A percentile compares a stretch with the other conserved stretches of the same genome.
phyloP scores from a whole-genome alignment of 2,113 vertebrate genomes.

The Chloropsis cyanopogon region DNA sequence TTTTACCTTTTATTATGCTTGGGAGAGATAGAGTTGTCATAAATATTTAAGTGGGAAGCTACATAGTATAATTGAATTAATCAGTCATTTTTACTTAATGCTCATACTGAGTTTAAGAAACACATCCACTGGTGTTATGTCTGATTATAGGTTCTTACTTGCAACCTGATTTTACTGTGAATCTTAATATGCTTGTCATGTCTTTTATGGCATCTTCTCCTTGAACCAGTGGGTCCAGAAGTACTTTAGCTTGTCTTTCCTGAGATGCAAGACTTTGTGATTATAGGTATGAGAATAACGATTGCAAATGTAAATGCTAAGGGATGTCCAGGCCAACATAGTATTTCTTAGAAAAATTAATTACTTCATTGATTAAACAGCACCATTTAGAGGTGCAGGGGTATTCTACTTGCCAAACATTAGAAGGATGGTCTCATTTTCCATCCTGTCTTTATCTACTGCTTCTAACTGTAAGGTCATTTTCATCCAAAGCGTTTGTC shows the following conservation, averaged over 20 bases:
- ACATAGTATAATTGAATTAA: neutral
- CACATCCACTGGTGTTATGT: neutral
- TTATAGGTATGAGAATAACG: neutral
- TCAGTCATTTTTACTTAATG: conserved; percentile 22
- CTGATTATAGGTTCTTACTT: neutral
- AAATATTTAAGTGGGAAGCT: conserved; percentile 21
- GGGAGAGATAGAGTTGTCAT: neutral
- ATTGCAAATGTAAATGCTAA: neutral
- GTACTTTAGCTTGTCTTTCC: neutral
- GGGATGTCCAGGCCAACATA: neutral
- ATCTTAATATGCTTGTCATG: neutral
- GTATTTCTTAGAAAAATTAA: neutral
- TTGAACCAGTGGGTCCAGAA: neutral
- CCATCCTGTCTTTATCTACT: neutral
- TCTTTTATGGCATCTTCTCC: neutral
- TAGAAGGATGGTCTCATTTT: neutral
- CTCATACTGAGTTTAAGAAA: neutral
- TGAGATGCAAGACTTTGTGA: neutral
- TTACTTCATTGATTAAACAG: neutral
- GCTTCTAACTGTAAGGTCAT: neutral
- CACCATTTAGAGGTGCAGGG: neutral
- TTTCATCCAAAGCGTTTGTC: neutral
- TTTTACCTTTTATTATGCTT: neutral
- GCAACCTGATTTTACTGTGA: neutral
- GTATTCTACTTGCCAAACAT: neutral